These are phyloP conservation scores for Carassius auratus DNA, from an alignment of 2,113 vertebrate genomes.

Conservation along the genomic window DNA sequence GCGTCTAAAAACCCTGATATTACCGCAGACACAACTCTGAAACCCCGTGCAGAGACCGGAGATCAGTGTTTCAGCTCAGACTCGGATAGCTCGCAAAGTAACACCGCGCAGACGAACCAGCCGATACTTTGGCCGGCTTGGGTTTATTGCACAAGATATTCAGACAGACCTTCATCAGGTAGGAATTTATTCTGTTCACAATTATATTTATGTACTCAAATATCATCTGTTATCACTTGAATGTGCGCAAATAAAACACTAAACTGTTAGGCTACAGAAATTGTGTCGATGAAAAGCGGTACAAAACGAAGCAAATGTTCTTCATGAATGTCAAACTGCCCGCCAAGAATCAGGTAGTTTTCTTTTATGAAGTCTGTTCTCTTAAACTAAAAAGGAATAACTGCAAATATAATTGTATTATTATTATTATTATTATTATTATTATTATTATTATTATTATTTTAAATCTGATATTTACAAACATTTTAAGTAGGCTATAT, in stretches of 20 bases:
- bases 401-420: background rate
- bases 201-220: background rate
- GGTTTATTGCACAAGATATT: constrained; percentile 78
- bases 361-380: background rate
- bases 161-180: constrained; percentile 96
- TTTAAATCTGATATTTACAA: background rate
- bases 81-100: constrained; percentile 84
- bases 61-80: constrained; percentile 85
- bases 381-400: background rate
- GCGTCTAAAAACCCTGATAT: constrained; percentile 70
- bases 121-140: constrained; percentile 95
- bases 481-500: background rate
- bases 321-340: constrained; percentile 37
- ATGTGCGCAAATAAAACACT: background rate
- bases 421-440: background rate
- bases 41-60: constrained; percentile 69
- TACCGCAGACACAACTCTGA: constrained; percentile 71
- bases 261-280: background rate
- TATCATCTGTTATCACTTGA: background rate
- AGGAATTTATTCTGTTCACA: constrained; percentile 59
- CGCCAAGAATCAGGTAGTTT: constrained; percentile 27
- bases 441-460: background rate
- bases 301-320: constrained; percentile 1
- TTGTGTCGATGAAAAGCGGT: background rate
- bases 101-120: constrained; percentile 72